Base-by-base conservation (phyloP, 2,888 invertebrate species). In the Brachyptera risi region DNA sequence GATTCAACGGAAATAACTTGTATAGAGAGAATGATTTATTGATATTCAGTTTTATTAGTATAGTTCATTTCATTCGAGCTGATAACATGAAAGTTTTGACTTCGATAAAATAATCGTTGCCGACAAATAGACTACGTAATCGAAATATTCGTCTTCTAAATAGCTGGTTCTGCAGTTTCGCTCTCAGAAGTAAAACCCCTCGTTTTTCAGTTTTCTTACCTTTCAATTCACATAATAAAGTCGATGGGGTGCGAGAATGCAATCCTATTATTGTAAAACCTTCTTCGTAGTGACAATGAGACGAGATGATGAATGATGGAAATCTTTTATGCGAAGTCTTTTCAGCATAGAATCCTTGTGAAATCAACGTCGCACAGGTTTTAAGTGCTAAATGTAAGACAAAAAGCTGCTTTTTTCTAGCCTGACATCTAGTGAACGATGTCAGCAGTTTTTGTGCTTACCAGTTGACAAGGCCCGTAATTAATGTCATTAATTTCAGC, bases 271-370 rank as follows among this genome's bases (percentile, higher is more conserved):
- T 38, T 57, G 56, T 44, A 50, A 35, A 35, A 49, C 47, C 37
- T 27, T 13, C 38, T 26, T n/a, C 9, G 3, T 26, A 47, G 38
- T 50, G 56, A 61, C 61, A 61, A 61, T 37, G 27, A 44, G 38
- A 26, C 13, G 35, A 24, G 37, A 58, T 58, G 54, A 61, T 61
- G 61, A 61, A 61, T 61, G 61, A 58, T 61, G 27, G 58, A 51
- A 54, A 58, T 61, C 61, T 61, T 61, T 61, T 61, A 61, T 61
- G 61, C 37, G 61, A 24, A 38, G 47, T 50, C 61, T 61, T 61
- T 60, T 61, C 61, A 61, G 24, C 37, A 23, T n/a, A n/a, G 31
- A 31, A 17, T 11, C 24, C 11, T 50, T 26, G 26, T 37, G 21
- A 37, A 54, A 54, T 54, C 54, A 54, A 54, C 37, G 54, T 54